Evolutionary conservation across 2,113 vertebrate species (phyloP).

Genomic region (Bubalus kerabau): DNA sequence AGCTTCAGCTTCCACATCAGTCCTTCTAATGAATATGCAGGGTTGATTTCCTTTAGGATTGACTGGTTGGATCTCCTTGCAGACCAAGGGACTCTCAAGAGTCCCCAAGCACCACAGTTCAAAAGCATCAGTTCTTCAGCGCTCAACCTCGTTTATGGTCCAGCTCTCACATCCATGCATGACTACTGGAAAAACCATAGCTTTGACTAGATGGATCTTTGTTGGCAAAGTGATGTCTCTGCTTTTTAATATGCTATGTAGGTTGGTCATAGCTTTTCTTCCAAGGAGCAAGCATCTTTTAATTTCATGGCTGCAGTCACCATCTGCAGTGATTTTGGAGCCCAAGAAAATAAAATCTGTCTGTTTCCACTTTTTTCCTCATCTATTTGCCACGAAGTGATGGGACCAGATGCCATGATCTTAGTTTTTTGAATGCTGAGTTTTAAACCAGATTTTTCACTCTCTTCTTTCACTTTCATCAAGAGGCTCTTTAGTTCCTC

Average conservation of each 20-base stretch:
- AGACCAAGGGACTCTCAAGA: not conserved
- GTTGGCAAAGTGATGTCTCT: not conserved
- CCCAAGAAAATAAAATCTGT: not conserved
- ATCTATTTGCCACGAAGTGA: not conserved
- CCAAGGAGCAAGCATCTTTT: not conserved
- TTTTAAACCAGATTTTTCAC: not conserved
- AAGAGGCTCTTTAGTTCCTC: not conserved
- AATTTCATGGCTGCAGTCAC: not conserved
- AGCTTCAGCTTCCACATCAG: not conserved
- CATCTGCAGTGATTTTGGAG: not conserved
- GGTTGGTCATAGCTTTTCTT: not conserved
- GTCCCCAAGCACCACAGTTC: not conserved
- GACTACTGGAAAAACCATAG: not conserved
- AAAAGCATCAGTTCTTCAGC: not conserved
- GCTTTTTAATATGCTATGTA: not conserved
- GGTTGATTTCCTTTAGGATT: not conserved
- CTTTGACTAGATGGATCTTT: not conserved
- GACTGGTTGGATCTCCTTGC: not conserved
- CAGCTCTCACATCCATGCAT: not conserved
- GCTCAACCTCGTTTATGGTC: not conserved
- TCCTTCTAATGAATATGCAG: not conserved
- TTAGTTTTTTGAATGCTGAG: not conserved
- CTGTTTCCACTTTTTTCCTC: not conserved
- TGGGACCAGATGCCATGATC: not conserved
- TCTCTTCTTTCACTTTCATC: not conserved